A percentile compares a stretch with the other conserved stretches of the same genome.
phyloP scores from a whole-genome alignment of 1,140 invertebrate species.

The Hyposmocoma kahamanoa region DNA sequence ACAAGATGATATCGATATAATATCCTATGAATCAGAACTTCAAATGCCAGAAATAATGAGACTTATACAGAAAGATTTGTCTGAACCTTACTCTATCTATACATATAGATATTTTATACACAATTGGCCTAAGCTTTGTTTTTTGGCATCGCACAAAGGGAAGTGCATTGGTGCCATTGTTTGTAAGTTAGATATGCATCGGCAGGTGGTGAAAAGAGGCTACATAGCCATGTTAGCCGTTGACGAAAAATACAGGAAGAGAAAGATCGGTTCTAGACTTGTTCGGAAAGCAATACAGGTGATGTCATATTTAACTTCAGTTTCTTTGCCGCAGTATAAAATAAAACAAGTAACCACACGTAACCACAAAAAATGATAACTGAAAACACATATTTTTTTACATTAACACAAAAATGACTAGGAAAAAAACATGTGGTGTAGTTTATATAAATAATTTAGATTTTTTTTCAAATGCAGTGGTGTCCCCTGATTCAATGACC shows the following conservation, averaged over 20 bases:
- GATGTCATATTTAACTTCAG: too few relatives aligned
- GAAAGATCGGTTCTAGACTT: slow-evolving; percentile 89
- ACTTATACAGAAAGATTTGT: slow-evolving; percentile 98
- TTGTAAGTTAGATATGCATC: slow-evolving; percentile 97
- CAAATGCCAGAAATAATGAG: slow-evolving; percentile 89
- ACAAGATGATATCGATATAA: slow-evolving; percentile 54
- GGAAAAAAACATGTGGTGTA: too few relatives aligned
- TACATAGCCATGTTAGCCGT: slow-evolving; percentile 99
- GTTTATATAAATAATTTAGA: too few relatives aligned
- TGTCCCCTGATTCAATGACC: too few relatives aligned
- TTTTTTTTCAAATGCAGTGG: too few relatives aligned
- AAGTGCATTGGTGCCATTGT: slow-evolving; percentile 97
- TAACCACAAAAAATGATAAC: too few relatives aligned
- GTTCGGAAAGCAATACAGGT: slow-evolving; percentile 87
- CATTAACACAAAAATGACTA: too few relatives aligned
- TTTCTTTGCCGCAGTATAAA: too few relatives aligned
- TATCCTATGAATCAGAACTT: slow-evolving; percentile 70
- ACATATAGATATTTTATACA: slow-evolving; percentile 99
- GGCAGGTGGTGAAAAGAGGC: slow-evolving; percentile 92
- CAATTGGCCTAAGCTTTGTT: slow-evolving; percentile 99
- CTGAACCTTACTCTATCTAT: slow-evolving; percentile 99
- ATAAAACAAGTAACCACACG: too few relatives aligned
- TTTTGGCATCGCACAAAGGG: slow-evolving; percentile 90
- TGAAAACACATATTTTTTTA: too few relatives aligned
- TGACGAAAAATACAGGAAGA: slow-evolving; percentile 95